Base-by-base conservation (phyloP, 2,113 vertebrate species). In the Corythornis vintsioides region DNA sequence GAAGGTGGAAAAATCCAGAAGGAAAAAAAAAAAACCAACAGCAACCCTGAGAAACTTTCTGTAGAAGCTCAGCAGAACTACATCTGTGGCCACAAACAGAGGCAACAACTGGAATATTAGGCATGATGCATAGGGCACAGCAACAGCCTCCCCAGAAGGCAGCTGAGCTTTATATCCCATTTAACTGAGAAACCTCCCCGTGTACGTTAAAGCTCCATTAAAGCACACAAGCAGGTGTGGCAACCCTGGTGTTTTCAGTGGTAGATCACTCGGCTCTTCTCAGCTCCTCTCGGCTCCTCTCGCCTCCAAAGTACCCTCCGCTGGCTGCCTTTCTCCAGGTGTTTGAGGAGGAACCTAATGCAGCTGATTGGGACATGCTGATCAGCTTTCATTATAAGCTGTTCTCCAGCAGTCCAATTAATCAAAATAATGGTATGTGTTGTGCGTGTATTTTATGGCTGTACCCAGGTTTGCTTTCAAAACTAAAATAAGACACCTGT, bases 91-190 rank as follows among this genome's bases (percentile, higher is more conserved):
- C 85, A 77, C 94, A 92, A 93, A 89, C 87, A 69, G 74, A 86
- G 93, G 87, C 70, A 88, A 78, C 92, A 94, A 78, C 93, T 95
- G 90, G 93, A 95, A 89, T 56, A 73, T 52, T 57, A 47, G 2
- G 0, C 16, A 11, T 93, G 92, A 93, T 93, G 91, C 92, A 90
- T 47, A 25, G 63, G 90, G 83, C 88, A 85, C 52, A 1, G 83
- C 74, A 82, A 35, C 61, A 14, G 50, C 66, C 90, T 91, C 70
- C 90, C 84, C 65, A 72, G 93, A 97, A 95, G 59, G 90, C 94
- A 83, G 96, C 94, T 79, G 91, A 95, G 81, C 52, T 94, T 95
- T 95, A 96, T 92, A 89, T 96, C 65, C 96, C 93, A 92, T 93
- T 96, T 65, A 94, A 89, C 94, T 38, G 91, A 95, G 96, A 92